A percentile compares a stretch with the other conserved stretches of the same genome.
phyloP scores from a whole-genome alignment of 2,113 vertebrate genomes.

The Brachionichthys hirsutus region DNA sequence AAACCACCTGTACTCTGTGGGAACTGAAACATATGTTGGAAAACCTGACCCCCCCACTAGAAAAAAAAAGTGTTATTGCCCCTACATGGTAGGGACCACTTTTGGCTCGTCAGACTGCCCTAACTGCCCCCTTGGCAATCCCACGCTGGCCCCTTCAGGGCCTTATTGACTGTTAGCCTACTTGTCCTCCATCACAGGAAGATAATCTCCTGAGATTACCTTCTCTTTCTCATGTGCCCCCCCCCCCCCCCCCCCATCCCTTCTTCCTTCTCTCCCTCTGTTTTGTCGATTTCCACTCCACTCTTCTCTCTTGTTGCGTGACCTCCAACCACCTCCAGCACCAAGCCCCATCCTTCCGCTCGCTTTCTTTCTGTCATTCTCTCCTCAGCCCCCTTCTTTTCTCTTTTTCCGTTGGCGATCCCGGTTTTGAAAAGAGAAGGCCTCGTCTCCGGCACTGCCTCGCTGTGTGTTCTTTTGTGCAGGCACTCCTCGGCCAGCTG shows the following conservation, averaged over 20 bases:
- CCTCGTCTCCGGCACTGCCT: constrained; percentile 57
- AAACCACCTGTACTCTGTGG: constrained; percentile 44
- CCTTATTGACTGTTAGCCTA: constrained; percentile 68
- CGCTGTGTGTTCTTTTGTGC: constrained; percentile 68
- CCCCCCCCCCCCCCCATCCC: too few relatives aligned
- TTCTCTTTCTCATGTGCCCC: constrained; percentile 70
- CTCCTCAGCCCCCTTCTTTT: constrained; percentile 23
- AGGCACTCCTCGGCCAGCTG: constrained; percentile 85
- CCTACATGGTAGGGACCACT: constrained; percentile 42
- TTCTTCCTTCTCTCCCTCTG: constrained; percentile 46
- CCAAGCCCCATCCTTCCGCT: not conserved
- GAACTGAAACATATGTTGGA: constrained; percentile 60
- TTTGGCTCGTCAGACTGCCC: constrained; percentile 43
- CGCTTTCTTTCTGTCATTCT: constrained; percentile 41
- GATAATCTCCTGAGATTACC: constrained; percentile 74
- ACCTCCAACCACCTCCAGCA: constrained; percentile 13
- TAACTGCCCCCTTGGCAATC: constrained; percentile 47
- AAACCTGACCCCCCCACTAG: constrained; percentile 18
- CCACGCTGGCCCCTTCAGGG: constrained; percentile 22
- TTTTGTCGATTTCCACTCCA: constrained; percentile 64
- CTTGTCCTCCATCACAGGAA: constrained; percentile 70
- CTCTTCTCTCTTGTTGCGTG: constrained; percentile 56
- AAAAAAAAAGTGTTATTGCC: constrained; percentile 24
- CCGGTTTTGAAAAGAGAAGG: constrained; percentile 60
- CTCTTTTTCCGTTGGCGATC: constrained; percentile 22